These are phyloP conservation scores for Cephalopterus ornatus DNA, from an alignment of 2,113 vertebrate species.

Conservation along the genomic window DNA sequence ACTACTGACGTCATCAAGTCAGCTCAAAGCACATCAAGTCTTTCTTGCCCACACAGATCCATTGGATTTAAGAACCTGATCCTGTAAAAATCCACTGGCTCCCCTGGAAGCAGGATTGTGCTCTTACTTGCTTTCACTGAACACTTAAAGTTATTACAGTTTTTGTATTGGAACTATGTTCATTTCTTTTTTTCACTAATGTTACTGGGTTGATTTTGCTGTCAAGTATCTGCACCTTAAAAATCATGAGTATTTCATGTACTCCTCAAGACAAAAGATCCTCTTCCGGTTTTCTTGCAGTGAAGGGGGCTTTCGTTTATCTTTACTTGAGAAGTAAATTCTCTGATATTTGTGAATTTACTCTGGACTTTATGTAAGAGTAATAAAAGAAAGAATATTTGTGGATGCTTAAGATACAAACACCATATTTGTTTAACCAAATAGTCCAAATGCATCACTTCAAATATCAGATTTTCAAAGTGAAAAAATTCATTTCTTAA, in stretches of 20 bases:
- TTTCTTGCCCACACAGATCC: not conserved
- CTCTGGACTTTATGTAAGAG: not conserved
- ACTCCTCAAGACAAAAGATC: not conserved
- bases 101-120: not conserved
- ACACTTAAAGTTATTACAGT: fast-evolving
- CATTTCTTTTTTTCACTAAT: not conserved
- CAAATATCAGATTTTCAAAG: not conserved
- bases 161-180: not conserved
- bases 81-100: not conserved
- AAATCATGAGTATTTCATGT: not conserved
- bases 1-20: not conserved
- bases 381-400: not conserved
- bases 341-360: not conserved
- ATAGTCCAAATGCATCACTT: not conserved
- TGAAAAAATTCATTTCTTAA: not conserved
- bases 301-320: not conserved
- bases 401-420: not conserved
- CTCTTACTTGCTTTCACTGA: not conserved
- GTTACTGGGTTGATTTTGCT: not conserved
- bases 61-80: not conserved
- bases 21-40: not conserved
- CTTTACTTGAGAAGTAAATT: not conserved
- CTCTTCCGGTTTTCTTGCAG: not conserved
- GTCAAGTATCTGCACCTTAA: not conserved
- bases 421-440: not conserved